Conservation (phyloP, 1,140 invertebrate genomes). For the Drosophila orosa region DNA sequence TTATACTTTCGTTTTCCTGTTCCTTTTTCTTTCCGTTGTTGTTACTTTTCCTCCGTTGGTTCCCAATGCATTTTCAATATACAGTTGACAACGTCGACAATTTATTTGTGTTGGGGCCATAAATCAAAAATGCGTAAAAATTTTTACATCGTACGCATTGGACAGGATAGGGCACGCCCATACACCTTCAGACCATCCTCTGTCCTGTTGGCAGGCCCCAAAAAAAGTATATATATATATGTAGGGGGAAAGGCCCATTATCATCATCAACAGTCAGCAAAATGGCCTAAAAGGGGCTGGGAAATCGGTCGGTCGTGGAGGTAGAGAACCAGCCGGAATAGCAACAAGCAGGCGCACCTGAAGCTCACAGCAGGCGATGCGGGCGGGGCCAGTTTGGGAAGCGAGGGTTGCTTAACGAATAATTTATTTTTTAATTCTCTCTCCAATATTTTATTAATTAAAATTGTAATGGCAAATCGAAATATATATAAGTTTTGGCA, state of each 20-base stretch:
- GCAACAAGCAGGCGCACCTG: constrained; percentile 76
- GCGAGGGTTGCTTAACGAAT: constrained; percentile 7
- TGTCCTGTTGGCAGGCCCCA: constrained; percentile 3
- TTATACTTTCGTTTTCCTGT: constrained; percentile 21
- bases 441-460: too few relatives aligned
- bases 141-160: constrained; percentile 57
- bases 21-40: constrained; percentile 1
- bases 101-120: constrained; percentile 70
- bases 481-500: too few relatives aligned
- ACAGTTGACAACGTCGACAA: constrained; percentile 57
- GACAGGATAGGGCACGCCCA: constrained; percentile 32
- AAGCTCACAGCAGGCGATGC: constrained; percentile 43
- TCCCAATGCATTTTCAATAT: constrained; percentile 77
- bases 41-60: not conserved
- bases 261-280: constrained; percentile 81
- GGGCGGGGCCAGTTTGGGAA: not conserved
- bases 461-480: too few relatives aligned
- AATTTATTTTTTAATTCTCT: too few relatives aligned
- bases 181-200: not conserved
- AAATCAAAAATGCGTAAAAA: constrained; percentile 83
- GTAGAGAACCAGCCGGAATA: constrained; percentile 40
- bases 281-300: constrained; percentile 64
- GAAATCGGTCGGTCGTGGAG: constrained; percentile 12
- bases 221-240: constrained; percentile 9
- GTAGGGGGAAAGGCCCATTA: constrained; percentile 61